A percentile compares a stretch with the other conserved stretches of the same genome.
Evolutionary conservation across 1,140 invertebrate genomes (phyloP).

Genomic region (Brachionus rotundiformis): DNA sequence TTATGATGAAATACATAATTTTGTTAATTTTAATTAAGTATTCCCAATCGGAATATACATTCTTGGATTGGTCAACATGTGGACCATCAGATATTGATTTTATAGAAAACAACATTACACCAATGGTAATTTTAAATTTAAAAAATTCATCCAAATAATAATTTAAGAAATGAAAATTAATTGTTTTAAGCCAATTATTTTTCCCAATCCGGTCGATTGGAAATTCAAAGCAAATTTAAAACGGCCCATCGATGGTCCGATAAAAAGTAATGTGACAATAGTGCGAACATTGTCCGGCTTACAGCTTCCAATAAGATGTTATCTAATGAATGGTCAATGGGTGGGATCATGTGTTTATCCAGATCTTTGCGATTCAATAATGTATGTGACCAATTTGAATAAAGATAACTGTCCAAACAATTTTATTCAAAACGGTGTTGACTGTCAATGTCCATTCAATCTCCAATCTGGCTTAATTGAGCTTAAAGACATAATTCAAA

Average conservation of each 20-base stretch:
- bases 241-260: constrained; percentile 41
- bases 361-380: constrained; percentile 39
- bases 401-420: constrained; percentile 31
- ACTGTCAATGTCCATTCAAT: constrained; percentile 50
- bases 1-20: neutral
- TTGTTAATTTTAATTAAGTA: neutral
- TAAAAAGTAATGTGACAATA: constrained; percentile 29
- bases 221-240: constrained; percentile 45
- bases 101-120: neutral
- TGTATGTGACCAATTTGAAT: constrained; percentile 41
- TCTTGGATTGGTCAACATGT: constrained; percentile 1
- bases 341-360: constrained; percentile 44
- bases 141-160: no score
- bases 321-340: constrained; percentile 28
- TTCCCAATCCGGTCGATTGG: constrained; percentile 38
- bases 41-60: neutral
- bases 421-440: constrained; percentile 10
- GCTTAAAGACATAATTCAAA: neutral
- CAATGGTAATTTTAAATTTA: constrained; percentile 34
- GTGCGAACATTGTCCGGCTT: neutral
- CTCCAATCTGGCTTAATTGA: neutral
- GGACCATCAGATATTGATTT: constrained; percentile 21
- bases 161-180: no score
- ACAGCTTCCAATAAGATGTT: constrained; percentile 31
- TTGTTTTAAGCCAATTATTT: constrained; percentile 37